Base-by-base conservation (phyloP, 2,113 vertebrate species). In the Toxotes chatareus region DNA sequence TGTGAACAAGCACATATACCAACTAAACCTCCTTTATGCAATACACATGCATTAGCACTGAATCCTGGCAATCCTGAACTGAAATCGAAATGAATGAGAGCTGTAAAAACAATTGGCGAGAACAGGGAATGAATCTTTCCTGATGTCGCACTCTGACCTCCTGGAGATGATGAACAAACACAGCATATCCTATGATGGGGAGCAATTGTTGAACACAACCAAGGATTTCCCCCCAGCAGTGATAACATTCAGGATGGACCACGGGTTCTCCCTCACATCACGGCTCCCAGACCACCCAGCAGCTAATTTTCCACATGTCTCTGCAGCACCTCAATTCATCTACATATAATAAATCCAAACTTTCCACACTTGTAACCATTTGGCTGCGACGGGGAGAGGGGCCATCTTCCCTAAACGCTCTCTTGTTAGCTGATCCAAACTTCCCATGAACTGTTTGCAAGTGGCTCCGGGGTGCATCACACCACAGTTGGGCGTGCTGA, bases 401-500 rank as follows among this genome's bases (percentile, higher is more conserved):
- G 38, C 36, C 44, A 62, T 67, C 66, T 81, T 69, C 74, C 66
- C 84, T 40, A 78, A 68, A 74, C 11, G 23, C 73, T 74, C 72
- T 61, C 64, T 42, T 27, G 36, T 64, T 62, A 65, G 62, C 38
- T 23, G 36, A 64, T 79, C 66, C 66, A 79, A 84, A 76, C 67
- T 71, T 69, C 59, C 34, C 56, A 62, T 80, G 44, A 80, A 87
- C 76, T 76, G 76, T 82, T 84, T 63, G 73, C 73, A 78, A 57
- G 72, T 80, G 57, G 44, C 57, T 70, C 65, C 16, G 7, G 13
- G 76, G 67, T 73, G 74, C 68, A 59, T 63, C 49, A 27, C 57
- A 56, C 82, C 71, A 85, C 60, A 74, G 72, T 74, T 87, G 72
- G 68, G 44, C 64, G 23, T 73, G 56, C 74, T 68, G 73, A 86